Conservation (phyloP, 1,140 invertebrate genomes). For the Drosophila sechellia region DNA sequence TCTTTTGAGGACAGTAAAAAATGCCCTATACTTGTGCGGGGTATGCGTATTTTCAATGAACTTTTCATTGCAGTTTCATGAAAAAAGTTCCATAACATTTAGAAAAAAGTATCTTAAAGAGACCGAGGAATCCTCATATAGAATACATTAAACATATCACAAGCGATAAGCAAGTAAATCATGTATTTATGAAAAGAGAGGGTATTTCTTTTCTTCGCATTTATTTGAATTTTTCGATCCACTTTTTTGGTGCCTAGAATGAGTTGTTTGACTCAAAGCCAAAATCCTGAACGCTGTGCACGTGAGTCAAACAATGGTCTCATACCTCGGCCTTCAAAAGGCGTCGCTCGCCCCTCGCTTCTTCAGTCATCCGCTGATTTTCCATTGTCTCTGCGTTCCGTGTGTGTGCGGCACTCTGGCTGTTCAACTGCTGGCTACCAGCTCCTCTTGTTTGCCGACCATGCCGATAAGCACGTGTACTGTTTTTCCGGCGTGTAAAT, state of each 20-base stretch:
- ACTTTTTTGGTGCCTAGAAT: background rate
- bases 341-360: conserved; percentile 13
- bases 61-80: background rate
- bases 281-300: conserved; percentile 35
- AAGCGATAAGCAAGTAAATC: too few relatives aligned
- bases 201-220: too few relatives aligned
- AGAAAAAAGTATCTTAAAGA: too few relatives aligned
- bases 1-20: conserved; percentile 1
- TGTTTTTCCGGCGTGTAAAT: conserved; percentile 6
- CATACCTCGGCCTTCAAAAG: conserved; percentile 3
- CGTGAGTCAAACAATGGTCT: conserved; percentile 47
- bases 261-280: conserved; percentile 31
- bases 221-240: background rate
- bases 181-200: background rate
- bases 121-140: too few relatives aligned
- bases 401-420: conserved; percentile 2
- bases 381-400: background rate
- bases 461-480: conserved; percentile 58
- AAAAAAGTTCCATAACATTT: too few relatives aligned
- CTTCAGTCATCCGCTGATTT: conserved; percentile 6
- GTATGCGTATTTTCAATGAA: background rate
- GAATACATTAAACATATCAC: too few relatives aligned
- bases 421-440: conserved; percentile 4
- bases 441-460: conserved; percentile 16
- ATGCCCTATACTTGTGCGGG: background rate